Conservation (phyloP, 2,888 invertebrate genomes). For the Prosapia bicincta region DNA sequence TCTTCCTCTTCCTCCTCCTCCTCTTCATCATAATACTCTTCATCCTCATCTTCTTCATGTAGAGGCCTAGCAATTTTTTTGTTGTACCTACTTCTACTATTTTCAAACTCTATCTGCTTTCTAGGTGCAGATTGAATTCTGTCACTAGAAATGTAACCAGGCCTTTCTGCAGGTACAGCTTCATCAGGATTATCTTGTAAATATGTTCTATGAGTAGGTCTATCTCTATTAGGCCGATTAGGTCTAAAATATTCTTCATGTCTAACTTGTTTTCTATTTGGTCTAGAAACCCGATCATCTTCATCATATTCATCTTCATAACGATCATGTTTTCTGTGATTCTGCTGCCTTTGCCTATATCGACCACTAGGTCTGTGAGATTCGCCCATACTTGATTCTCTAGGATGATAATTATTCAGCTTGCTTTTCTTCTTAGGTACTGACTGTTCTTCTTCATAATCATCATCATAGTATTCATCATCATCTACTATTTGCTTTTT, state of each 20-base stretch:
- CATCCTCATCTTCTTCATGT: neutral
- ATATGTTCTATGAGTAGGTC: neutral
- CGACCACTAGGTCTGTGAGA: conserved; percentile 14
- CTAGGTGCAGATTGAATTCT: conserved; percentile 10
- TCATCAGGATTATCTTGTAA: conserved; percentile 23
- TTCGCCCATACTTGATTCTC: conserved; percentile 7
- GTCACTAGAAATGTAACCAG: conserved; percentile 25
- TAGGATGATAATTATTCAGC: conserved; percentile 8
- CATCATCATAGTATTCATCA: conserved; percentile 36
- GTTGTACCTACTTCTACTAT: neutral
- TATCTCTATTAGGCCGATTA: conserved; percentile 17
- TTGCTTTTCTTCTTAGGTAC: conserved; percentile 30
- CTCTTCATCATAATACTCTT: conserved; percentile 23
- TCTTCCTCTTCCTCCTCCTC: conserved; percentile 28
- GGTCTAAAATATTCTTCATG: conserved; percentile 17
- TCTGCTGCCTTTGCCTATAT: conserved; percentile 17
- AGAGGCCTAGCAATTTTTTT: neutral
- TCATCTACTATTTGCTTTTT: conserved; percentile 41
- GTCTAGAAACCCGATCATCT: conserved; percentile 26
- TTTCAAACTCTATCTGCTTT: conserved; percentile 1
- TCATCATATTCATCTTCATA: conserved; percentile 33
- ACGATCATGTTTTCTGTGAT: conserved; percentile 23
- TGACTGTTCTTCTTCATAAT: conserved; percentile 36
- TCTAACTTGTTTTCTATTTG: conserved; percentile 24
- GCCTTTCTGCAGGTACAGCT: conserved; percentile 28